Conservation (phyloP, 2,797 vertebrate species). For the Muscicapa comitata region DNA sequence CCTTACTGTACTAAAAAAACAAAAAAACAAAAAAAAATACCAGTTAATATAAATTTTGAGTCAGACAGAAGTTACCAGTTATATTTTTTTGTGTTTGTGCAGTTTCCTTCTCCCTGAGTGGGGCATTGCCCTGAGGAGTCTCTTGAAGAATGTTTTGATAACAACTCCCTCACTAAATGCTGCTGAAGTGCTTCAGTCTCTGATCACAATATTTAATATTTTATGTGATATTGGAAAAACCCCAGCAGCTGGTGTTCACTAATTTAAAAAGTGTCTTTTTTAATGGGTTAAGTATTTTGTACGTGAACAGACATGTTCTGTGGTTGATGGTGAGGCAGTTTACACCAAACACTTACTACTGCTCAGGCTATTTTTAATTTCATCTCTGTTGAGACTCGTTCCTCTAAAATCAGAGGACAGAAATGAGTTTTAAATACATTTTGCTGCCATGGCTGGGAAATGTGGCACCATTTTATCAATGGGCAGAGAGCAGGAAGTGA, state of each 20-base stretch:
- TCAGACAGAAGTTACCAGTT: neutral
- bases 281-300: neutral
- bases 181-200: neutral
- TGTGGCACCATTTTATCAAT: slow-evolving; percentile 13
- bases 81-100: neutral
- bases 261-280: neutral
- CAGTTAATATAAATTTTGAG: neutral
- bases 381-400: neutral
- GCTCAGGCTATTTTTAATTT: neutral
- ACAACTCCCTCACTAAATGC: neutral
- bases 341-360: neutral
- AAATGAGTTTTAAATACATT: neutral
- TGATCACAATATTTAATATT: neutral
- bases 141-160: neutral
- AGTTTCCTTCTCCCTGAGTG: neutral
- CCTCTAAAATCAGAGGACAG: neutral
- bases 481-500: slow-evolving; percentile 20
- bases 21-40: neutral
- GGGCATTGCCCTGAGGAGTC: neutral
- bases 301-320: neutral
- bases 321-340: neutral
- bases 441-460: neutral
- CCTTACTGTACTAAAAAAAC: neutral
- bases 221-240: neutral
- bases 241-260: neutral